phyloP scores from a whole-genome alignment of 2,888 invertebrate species.

The Drosophila lutescens region DNA sequence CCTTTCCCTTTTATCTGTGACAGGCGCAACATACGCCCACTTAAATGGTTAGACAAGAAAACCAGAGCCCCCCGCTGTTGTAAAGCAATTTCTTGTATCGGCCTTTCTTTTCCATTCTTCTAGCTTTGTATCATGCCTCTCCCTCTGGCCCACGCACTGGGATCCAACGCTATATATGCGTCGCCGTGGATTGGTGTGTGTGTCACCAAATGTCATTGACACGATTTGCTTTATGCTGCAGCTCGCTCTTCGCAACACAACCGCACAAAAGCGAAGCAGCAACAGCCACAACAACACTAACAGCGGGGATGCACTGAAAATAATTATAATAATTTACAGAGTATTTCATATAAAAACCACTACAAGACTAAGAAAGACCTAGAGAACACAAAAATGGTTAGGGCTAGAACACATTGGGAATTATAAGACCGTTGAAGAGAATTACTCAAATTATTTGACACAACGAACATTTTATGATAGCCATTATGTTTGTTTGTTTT shows the following conservation, averaged over 20 bases:
- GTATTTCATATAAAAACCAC: background rate
- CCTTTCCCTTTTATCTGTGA: slow-evolving; percentile 16
- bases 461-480: too few relatives aligned
- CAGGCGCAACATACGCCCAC: slow-evolving; percentile 54
- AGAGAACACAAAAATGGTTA: too few relatives aligned
- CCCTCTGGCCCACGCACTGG: slow-evolving; percentile 8
- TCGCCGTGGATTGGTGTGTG: slow-evolving; percentile 44
- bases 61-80: slow-evolving; percentile 14
- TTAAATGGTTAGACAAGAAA: slow-evolving; percentile 50
- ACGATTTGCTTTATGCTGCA: slow-evolving; percentile 78
- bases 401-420: background rate
- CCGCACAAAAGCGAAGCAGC: slow-evolving; percentile 48
- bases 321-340: too few relatives aligned
- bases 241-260: slow-evolving; percentile 48
- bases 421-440: background rate
- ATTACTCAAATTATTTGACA: too few relatives aligned
- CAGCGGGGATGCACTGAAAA: slow-evolving; percentile 5
- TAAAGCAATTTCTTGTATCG: slow-evolving; percentile 67
- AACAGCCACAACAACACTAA: slow-evolving; percentile 13
- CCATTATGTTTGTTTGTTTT: too few relatives aligned
- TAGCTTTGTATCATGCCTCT: slow-evolving; percentile 37
- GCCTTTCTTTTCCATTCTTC: slow-evolving; percentile 61
- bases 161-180: slow-evolving; percentile 6
- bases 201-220: slow-evolving; percentile 78
- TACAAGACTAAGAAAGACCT: background rate